Percentiles rank a stretch among this genome's conserved stretches.
phyloP scores from a whole-genome alignment of 1,140 invertebrate species.

The Sminthurinus signatus region DNA sequence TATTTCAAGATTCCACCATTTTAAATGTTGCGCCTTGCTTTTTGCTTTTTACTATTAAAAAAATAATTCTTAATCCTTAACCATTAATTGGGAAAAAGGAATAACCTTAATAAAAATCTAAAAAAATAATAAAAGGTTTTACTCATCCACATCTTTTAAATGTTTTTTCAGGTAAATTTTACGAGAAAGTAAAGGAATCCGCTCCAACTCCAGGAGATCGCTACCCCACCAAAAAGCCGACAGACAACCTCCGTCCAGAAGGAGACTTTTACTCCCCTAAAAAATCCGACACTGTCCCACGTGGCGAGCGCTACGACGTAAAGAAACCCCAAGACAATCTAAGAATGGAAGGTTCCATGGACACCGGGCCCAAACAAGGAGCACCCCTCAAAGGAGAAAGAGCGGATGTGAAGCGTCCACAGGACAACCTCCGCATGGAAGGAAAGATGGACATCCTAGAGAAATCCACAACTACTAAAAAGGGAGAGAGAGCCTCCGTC shows the following conservation, averaged over 20 bases:
- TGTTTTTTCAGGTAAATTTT: slow-evolving; percentile 57
- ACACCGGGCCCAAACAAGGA: slow-evolving; percentile 47
- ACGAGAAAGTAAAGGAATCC: slow-evolving; percentile 45
- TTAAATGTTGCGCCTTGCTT: no score
- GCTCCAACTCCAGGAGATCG: slow-evolving; percentile 48
- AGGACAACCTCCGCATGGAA: slow-evolving; percentile 57
- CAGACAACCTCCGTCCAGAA: slow-evolving; percentile 56
- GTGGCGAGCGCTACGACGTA: slow-evolving; percentile 36
- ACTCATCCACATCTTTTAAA: no score
- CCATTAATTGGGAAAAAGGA: no score
- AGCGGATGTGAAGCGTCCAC: slow-evolving; percentile 11
- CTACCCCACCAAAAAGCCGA: slow-evolving; percentile 47
- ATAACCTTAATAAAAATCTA: no score
- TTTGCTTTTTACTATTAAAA: no score
- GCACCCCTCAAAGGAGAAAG: slow-evolving; percentile 10
- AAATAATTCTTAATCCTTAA: no score
- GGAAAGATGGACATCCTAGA: slow-evolving; percentile 41
- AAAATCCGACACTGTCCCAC: background rate
- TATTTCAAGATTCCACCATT: no score
- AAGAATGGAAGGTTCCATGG: slow-evolving; percentile 48
- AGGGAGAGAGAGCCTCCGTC: slow-evolving; percentile 46
- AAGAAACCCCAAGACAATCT: slow-evolving; percentile 42
- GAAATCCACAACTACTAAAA: slow-evolving; percentile 27
- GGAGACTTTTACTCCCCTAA: slow-evolving; percentile 48
- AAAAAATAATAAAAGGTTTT: slow-evolving; percentile 1